Evolutionary conservation across 2,797 vertebrate genomes (phyloP).

Genomic region (Vireo griseus): DNA sequence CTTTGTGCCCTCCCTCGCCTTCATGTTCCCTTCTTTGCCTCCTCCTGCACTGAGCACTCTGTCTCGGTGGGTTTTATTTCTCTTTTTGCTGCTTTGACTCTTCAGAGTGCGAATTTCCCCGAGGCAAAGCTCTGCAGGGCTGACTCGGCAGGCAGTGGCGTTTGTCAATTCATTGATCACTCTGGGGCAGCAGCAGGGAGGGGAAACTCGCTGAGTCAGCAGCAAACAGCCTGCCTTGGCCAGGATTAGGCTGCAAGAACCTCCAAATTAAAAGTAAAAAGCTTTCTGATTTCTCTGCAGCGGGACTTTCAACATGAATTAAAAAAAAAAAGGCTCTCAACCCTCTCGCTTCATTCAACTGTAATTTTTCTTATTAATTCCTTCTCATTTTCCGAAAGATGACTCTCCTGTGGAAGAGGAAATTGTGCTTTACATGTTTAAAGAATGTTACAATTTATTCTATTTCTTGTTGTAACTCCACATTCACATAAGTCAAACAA

Average conservation of each 20-base stretch:
- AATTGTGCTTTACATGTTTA: constrained; percentile 55
- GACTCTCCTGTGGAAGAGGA: constrained; percentile 9
- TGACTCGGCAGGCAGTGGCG: constrained; percentile 51
- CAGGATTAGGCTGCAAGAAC: neutral
- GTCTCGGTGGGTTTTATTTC: neutral
- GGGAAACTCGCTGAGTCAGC: constrained; percentile 35
- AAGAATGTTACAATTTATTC: constrained; percentile 46
- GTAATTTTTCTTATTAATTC: constrained; percentile 47
- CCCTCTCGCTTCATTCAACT: constrained; percentile 27
- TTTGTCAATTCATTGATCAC: constrained; percentile 65
- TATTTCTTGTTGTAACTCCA: neutral
- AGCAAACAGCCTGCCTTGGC: neutral
- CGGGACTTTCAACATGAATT: constrained; percentile 39
- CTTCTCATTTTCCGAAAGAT: constrained; percentile 23
- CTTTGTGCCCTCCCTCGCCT: neutral
- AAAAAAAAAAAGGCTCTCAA: neutral
- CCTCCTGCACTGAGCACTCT: neutral
- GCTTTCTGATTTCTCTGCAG: constrained; percentile 8
- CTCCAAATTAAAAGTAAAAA: constrained; percentile 46
- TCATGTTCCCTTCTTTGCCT: neutral
- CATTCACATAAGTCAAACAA: neutral
- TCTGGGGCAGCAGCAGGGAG: neutral
- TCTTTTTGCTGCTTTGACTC: constrained; percentile 1
- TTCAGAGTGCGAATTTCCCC: constrained; percentile 9
- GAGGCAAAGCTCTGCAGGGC: constrained; percentile 24